These are phyloP conservation scores for Chrysomela aeneicollis DNA, from an alignment of 2,888 invertebrate species.

Conservation along the genomic window DNA sequence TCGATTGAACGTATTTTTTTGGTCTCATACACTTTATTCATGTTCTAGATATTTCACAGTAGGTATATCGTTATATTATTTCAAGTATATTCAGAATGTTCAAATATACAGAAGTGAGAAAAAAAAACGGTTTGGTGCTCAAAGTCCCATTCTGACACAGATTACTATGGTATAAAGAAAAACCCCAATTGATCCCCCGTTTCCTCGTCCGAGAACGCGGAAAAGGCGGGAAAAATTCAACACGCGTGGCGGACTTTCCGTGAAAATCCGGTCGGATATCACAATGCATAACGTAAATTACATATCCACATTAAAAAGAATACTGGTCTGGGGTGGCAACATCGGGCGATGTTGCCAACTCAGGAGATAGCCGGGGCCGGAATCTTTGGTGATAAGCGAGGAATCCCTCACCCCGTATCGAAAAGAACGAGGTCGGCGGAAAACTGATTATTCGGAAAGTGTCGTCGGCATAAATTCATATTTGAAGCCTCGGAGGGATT, in stretches of 20 bases:
- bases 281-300: not conserved
- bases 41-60: constrained; percentile 58
- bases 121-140: not conserved
- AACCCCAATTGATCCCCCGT: not conserved
- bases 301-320: not conserved
- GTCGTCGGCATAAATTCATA: no score
- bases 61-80: not conserved
- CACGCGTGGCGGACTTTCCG: not conserved
- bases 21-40: constrained; percentile 69
- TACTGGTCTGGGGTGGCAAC: not conserved
- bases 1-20: not conserved
- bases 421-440: no score
- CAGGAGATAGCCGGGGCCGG: not conserved
- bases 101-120: not conserved
- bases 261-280: constrained; percentile 1
- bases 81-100: not conserved
- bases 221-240: not conserved
- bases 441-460: no score
- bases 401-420: no score
- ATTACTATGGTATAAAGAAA: not conserved
- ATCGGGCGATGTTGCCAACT: not conserved
- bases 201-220: not conserved
- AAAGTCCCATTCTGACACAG: not conserved
- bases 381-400: not conserved
- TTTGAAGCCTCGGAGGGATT: no score